Conservation (phyloP, 2,888 invertebrate genomes). For the Orthosia incerta region DNA sequence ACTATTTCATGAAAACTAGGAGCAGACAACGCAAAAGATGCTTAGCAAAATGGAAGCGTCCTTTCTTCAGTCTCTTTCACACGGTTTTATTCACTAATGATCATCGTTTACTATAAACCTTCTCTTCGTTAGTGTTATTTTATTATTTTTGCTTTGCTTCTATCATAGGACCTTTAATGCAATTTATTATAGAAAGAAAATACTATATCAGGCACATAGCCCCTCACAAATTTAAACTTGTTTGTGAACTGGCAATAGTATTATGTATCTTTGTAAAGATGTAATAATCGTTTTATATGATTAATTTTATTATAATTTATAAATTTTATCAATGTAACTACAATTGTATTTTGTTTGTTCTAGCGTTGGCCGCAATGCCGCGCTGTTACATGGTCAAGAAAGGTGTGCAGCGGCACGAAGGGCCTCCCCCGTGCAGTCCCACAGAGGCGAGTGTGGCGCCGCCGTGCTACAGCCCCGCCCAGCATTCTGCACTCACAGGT, state of each 20-base stretch:
- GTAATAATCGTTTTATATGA: too few species aligned
- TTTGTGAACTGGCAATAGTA: too few species aligned
- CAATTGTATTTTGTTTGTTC: conserved; percentile 16
- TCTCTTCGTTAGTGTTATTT: too few species aligned
- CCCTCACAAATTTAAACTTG: too few species aligned
- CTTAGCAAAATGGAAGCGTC: background rate
- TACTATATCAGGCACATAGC: too few species aligned
- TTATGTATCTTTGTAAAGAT: too few species aligned
- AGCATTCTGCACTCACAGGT: conserved; percentile 79
- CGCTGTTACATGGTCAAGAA: conserved; percentile 95
- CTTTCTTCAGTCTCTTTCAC: background rate
- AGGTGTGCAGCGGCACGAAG: conserved; percentile 90
- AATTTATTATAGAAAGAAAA: too few species aligned
- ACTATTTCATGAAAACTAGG: background rate
- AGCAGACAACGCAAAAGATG: too few species aligned
- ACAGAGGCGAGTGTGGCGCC: conserved; percentile 92
- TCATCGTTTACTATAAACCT: background rate
- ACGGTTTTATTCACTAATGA: background rate
- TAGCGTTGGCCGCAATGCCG: conserved; percentile 92
- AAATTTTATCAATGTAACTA: background rate
- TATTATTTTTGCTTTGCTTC: too few species aligned
- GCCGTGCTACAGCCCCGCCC: conserved; percentile 90
- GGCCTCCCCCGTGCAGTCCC: conserved; percentile 88
- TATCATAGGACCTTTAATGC: too few species aligned
- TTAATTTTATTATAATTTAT: too few species aligned